Conservation (phyloP, 2,113 vertebrate species). For the Crotalus horridus region DNA sequence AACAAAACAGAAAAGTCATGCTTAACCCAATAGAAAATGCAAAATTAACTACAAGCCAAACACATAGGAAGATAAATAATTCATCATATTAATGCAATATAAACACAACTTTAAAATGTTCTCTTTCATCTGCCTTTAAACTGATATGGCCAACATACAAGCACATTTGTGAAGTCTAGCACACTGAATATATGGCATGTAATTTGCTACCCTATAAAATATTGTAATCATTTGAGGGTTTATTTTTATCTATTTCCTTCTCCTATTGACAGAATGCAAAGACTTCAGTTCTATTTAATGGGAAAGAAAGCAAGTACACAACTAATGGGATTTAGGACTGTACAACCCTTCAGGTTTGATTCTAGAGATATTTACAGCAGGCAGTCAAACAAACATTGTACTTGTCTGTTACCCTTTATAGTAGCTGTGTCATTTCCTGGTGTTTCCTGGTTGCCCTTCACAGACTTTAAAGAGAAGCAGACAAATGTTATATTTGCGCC, state of each 20-base stretch:
- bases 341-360: background rate
- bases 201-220: background rate
- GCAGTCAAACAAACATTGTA: background rate
- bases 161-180: background rate
- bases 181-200: too few species aligned
- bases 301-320: background rate
- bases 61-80: constrained; percentile 38
- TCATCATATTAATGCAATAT: constrained; percentile 28
- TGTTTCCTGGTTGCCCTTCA: background rate
- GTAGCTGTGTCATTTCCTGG: background rate
- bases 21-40: constrained; percentile 53
- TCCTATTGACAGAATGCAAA: background rate
- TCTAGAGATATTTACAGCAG: background rate
- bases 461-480: background rate
- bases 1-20: constrained; percentile 71
- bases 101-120: constrained; percentile 1
- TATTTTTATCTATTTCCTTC: background rate
- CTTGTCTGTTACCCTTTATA: background rate
- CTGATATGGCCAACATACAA: background rate
- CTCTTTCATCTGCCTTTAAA: background rate
- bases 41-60: constrained; percentile 53
- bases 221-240: background rate
- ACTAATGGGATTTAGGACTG: background rate
- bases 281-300: background rate
- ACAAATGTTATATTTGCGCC: background rate